Conservation (phyloP, 2,113 vertebrate species). For the Percina caprodes region DNA sequence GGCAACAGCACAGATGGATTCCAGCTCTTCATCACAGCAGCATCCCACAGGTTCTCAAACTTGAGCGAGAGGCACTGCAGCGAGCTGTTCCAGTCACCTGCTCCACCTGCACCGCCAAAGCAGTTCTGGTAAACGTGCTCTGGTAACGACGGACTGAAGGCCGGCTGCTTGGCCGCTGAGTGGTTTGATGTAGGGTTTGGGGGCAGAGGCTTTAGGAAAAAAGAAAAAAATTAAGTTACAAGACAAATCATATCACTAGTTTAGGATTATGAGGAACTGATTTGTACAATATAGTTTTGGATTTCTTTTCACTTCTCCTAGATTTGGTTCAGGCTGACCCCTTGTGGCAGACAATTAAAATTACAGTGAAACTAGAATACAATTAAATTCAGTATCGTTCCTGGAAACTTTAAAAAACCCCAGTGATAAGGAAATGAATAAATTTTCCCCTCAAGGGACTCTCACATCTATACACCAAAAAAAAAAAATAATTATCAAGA, state of each 20-base stretch:
- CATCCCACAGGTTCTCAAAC: conserved; percentile 97
- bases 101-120: conserved; percentile 85
- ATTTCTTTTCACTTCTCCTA: not conserved
- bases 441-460: conserved; percentile 35
- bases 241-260: conserved; percentile 8
- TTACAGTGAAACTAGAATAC: conserved; percentile 42
- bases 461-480: not conserved
- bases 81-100: conserved; percentile 95
- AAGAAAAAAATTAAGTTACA: not conserved
- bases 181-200: conserved; percentile 92
- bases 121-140: conserved; percentile 97
- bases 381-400: conserved; percentile 53
- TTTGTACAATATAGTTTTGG: not conserved
- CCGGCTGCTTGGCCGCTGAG: conserved; percentile 91
- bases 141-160: conserved; percentile 93
- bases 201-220: conserved; percentile 86
- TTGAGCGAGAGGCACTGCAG: conserved; percentile 89
- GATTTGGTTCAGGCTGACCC: conserved; percentile 45
- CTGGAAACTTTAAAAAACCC: conserved; percentile 64
- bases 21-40: conserved; percentile 98
- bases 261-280: conserved; percentile 11
- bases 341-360: conserved; percentile 62
- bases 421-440: conserved; percentile 51
- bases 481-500: not conserved
- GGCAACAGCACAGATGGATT: conserved; percentile 93